Conservation (phyloP, 2,888 invertebrate genomes). For the Hypolimnas misippus region DNA sequence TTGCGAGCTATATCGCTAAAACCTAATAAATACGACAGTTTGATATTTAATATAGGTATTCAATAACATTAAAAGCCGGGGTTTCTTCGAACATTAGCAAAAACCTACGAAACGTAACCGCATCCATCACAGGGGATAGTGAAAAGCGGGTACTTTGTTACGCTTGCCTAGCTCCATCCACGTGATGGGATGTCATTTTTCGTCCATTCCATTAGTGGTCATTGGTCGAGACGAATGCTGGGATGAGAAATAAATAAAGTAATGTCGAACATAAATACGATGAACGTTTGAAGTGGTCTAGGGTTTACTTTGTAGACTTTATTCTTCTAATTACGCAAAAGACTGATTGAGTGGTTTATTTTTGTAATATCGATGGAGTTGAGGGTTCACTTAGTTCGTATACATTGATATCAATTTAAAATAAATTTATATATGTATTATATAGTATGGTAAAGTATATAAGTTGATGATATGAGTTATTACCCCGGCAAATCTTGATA, state of each 20-base stretch:
- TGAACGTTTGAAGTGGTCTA: background rate
- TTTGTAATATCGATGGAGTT: no score
- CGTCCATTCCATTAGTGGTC: conserved; percentile 46
- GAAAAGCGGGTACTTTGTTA: conserved; percentile 41
- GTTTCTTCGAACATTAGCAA: conserved; percentile 15
- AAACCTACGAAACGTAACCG: conserved; percentile 20
- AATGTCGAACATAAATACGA: conserved; percentile 9
- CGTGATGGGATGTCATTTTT: conserved; percentile 49
- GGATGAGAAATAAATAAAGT: conserved; percentile 28
- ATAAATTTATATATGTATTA: no score
- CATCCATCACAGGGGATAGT: conserved; percentile 36
- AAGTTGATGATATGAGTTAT: no score
- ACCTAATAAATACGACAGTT: background rate
- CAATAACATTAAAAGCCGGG: conserved; percentile 19
- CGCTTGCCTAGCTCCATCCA: conserved; percentile 41
- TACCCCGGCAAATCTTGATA: no score
- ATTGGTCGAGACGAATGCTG: conserved; percentile 36
- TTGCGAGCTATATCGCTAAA: background rate
- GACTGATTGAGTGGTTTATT: conserved; percentile 1
- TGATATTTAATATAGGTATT: background rate
- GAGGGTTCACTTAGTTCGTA: background rate
- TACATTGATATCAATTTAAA: no score
- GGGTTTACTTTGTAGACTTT: conserved; percentile 3
- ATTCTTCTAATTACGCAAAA: background rate
- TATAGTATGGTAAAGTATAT: no score